Conservation (phyloP, 1,140 invertebrate species). For the Steinernema feltiae region DNA sequence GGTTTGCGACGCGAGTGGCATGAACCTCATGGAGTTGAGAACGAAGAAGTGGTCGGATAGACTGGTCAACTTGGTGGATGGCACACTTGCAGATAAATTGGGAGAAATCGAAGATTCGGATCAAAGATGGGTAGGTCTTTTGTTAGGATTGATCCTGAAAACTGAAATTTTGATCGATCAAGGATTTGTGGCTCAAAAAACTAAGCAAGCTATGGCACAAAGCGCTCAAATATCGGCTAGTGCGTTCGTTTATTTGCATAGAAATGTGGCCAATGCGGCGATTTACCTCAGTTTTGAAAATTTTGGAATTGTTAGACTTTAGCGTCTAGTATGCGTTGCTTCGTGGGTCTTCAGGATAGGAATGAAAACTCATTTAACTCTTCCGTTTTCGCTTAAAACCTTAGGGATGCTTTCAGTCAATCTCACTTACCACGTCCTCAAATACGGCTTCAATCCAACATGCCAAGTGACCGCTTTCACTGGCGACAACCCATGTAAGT, state of each 20-base stretch:
- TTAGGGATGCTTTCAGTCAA: conserved; percentile 64
- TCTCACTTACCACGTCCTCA: conserved; percentile 76
- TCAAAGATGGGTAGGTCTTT: too few species aligned
- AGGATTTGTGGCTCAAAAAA: too few species aligned
- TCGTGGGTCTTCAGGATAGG: too few species aligned
- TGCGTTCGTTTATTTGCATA: too few species aligned
- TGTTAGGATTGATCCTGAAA: conserved; percentile 64
- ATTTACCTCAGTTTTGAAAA: conserved; percentile 66
- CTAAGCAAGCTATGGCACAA: too few species aligned
- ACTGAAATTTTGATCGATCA: conserved; percentile 66
- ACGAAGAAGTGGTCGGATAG: conserved; percentile 71
- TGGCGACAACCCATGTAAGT: conserved; percentile 74
- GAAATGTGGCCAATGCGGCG: too few species aligned
- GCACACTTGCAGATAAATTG: conserved; percentile 65
- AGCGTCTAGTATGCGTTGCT: too few species aligned
- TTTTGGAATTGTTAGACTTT: too few species aligned
- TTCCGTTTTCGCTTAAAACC: too few species aligned
- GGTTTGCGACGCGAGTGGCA: conserved; percentile 83
- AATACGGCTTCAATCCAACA: conserved; percentile 72
- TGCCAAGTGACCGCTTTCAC: conserved; percentile 82
- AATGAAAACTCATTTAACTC: too few species aligned
- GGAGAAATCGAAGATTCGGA: conserved; percentile 68
- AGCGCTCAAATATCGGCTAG: too few species aligned
- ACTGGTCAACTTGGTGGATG: conserved; percentile 65
- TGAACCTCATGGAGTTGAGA: conserved; percentile 85